phyloP scores from a whole-genome alignment of 2,113 vertebrate genomes.

The Paratilapia polleni region DNA sequence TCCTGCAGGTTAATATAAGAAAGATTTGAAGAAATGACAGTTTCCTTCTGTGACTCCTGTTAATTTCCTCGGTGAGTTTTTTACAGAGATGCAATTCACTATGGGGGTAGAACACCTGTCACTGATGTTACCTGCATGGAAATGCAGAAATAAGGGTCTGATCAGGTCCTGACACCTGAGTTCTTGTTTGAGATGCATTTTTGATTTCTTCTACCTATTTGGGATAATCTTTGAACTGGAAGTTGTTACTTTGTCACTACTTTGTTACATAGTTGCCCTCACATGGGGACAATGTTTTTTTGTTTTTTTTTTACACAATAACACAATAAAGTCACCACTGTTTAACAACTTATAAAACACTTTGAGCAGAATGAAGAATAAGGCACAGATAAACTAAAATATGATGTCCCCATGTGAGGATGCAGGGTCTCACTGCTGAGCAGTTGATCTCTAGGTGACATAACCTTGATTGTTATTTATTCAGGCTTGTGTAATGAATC shows the following conservation, averaged over 20 bases:
- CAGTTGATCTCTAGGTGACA: constrained; percentile 58
- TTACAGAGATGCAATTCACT: constrained; percentile 8
- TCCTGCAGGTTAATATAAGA: constrained; percentile 32
- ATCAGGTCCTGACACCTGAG: constrained; percentile 15
- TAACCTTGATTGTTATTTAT: constrained; percentile 65
- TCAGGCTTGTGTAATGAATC: constrained; percentile 78
- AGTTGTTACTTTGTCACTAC: no score
- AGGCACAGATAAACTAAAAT: no score
- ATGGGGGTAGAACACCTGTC: constrained; percentile 57
- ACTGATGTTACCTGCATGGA: constrained; percentile 51
- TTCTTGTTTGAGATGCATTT: not conserved
- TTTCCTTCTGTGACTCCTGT: constrained; percentile 18
- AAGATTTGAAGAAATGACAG: constrained; percentile 34
- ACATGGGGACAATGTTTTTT: not conserved
- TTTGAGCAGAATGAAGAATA: no score
- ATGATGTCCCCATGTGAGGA: no score
- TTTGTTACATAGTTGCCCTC: not conserved
- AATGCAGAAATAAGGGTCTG: constrained; percentile 50
- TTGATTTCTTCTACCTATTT: not conserved
- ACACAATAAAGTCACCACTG: no score
- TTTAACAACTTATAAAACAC: no score
- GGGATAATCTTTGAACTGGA: not conserved
- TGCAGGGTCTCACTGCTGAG: constrained; percentile 58
- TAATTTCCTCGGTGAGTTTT: constrained; percentile 43
- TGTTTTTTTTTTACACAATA: not conserved